These are phyloP conservation scores for Dorcus hopei DNA, from an alignment of 2,888 invertebrate genomes.

Conservation along the genomic window DNA sequence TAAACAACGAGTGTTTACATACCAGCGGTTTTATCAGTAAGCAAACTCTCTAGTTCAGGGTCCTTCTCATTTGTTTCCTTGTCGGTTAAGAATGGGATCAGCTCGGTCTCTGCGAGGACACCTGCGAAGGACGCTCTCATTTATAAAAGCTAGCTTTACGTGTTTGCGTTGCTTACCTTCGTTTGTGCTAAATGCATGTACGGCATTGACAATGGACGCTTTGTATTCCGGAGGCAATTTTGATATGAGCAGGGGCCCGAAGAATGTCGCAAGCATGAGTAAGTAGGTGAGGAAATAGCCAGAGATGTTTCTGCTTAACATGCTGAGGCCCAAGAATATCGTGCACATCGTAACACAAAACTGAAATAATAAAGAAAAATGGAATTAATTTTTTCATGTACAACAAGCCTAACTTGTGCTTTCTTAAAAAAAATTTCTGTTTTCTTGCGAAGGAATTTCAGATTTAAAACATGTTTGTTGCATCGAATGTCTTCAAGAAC, in stretches of 20 bases:
- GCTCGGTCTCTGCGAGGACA: conserved; percentile 44
- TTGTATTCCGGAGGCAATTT: conserved; percentile 34
- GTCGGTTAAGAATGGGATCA: conserved; percentile 43
- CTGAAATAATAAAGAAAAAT: conserved; percentile 35
- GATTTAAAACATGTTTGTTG: too few species aligned
- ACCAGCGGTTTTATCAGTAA: conserved; percentile 45
- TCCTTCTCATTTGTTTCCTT: conserved; percentile 37
- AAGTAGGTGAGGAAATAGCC: conserved; percentile 41
- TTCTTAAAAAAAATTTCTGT: too few species aligned
- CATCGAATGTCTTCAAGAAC: too few species aligned
- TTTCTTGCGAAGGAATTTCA: too few species aligned
- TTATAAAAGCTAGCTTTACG: background rate
- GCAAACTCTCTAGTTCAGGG: conserved; percentile 40
- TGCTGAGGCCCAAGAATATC: conserved; percentile 38
- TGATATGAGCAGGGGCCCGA: conserved; percentile 33
- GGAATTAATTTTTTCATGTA: background rate
- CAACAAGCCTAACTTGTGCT: too few species aligned
- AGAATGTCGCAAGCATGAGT: conserved; percentile 34
- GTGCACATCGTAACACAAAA: conserved; percentile 44
- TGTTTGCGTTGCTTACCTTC: conserved; percentile 26
- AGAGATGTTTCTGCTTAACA: conserved; percentile 43
- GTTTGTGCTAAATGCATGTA: conserved; percentile 30
- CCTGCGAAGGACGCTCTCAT: conserved; percentile 27
- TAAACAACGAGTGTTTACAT: conserved; percentile 15
- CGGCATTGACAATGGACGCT: conserved; percentile 24